Base-by-base conservation (phyloP, 2,888 invertebrate genomes). In the Drosophila siamana region DNA sequence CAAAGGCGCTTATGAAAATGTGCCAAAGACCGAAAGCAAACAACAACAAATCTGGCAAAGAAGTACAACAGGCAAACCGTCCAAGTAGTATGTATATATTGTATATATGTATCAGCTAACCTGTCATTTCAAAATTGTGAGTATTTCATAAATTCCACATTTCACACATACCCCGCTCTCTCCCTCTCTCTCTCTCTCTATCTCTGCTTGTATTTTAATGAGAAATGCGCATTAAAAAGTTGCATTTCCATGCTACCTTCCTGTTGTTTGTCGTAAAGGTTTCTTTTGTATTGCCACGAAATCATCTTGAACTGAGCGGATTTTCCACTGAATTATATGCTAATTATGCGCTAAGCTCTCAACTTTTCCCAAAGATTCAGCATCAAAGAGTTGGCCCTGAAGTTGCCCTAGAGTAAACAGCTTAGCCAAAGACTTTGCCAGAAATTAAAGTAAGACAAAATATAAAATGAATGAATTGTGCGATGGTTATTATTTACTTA, bases 311-410 rank as follows among this genome's bases (percentile, higher is more conserved):
- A 44, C 48, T 59, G 41, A 68, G 68, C 63, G 69, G 75, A 73
- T 88, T 87, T 83, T 55, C 66, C 62, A 44, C 67, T 41, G 80
- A 82, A 69, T 86, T 77, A 77, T 86, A 86, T 83, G 83, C 74
- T 83, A 83, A 83, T 88, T 88, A 86, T 72, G 56, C 74, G 80
- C 74, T 85, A 82, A 79, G 80, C 74, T 70, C 75, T 70, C 57
- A 82, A 87, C 87, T 87, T 84, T 38, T 75, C 56, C 9, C 11
- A 36, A 56, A 56, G 80, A 66, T 61, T 67, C 60, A 40, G 38
- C 57, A 41, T 57, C 78, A 65, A 78, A 74, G 69, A 78, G 78
- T 78, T 72, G 54, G 47, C 46, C 33, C 33, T n/a, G 16, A 22
- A 54, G 24, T 26, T 56, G 11, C 50, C 33, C 59, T 22, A 30